A percentile compares a stretch with the other conserved stretches of the same genome.
phyloP scores from a whole-genome alignment of 2,113 vertebrate genomes.

The Plotosus lineatus region DNA sequence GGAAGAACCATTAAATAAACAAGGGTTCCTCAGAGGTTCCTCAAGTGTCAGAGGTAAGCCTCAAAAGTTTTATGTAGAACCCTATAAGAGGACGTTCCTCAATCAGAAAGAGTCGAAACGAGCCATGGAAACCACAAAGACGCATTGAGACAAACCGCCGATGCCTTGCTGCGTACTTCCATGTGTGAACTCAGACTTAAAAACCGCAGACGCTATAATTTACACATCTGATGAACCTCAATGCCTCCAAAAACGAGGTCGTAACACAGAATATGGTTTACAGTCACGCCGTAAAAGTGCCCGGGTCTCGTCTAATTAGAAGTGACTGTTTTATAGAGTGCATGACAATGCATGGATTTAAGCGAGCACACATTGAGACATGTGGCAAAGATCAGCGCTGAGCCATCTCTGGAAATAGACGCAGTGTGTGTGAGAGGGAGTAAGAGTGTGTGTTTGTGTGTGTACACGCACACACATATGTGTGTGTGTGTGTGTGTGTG shows the following conservation, averaged over 20 bases:
- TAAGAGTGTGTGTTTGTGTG: background rate
- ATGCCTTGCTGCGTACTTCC: slow-evolving; percentile 35
- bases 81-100: background rate
- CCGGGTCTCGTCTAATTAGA: slow-evolving; percentile 43
- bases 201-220: slow-evolving; percentile 40
- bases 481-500: background rate
- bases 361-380: slow-evolving; percentile 34
- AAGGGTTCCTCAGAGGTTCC: background rate
- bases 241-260: slow-evolving; percentile 16
- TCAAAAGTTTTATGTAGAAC: background rate
- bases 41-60: background rate
- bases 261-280: slow-evolving; percentile 35
- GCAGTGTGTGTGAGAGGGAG: background rate
- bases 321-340: slow-evolving; percentile 57
- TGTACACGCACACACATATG: too few relatives aligned
- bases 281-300: slow-evolving; percentile 45
- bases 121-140: background rate
- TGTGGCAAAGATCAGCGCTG: slow-evolving; percentile 50
- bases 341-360: slow-evolving; percentile 52
- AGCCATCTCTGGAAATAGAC: slow-evolving; percentile 30
- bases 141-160: background rate
- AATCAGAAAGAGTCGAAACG: background rate
- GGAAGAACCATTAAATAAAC: background rate
- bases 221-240: slow-evolving; percentile 38
- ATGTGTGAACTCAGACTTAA: slow-evolving; percentile 40